phyloP scores from a whole-genome alignment of 1,140 invertebrate genomes.

The Scaptomyza graminum region DNA sequence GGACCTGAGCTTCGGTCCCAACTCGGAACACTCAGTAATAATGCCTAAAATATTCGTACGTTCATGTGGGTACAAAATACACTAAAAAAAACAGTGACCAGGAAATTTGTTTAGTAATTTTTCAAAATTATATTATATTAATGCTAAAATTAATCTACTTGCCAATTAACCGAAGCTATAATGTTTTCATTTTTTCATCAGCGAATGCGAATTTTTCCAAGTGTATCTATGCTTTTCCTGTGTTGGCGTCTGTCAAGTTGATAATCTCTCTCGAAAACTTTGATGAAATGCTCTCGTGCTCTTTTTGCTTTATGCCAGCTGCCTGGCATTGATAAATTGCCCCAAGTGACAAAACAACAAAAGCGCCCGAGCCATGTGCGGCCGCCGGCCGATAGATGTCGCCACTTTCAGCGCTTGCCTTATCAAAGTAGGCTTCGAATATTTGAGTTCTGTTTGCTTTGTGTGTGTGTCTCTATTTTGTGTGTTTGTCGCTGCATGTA shows the following conservation, averaged over 20 bases:
- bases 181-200: no score
- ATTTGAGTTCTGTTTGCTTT: slow-evolving; percentile 22
- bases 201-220: background rate
- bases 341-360: slow-evolving; percentile 78
- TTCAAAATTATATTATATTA: no score
- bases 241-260: slow-evolving; percentile 57
- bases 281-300: slow-evolving; percentile 71
- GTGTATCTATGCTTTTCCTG: slow-evolving; percentile 1
- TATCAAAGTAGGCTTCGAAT: slow-evolving; percentile 57
- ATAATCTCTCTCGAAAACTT: slow-evolving; percentile 79
- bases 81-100: background rate
- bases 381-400: slow-evolving; percentile 42
- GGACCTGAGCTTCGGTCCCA: slow-evolving; percentile 9
- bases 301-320: background rate
- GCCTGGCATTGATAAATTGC: slow-evolving; percentile 80
- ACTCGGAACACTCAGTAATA: background rate
- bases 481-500: slow-evolving; percentile 53
- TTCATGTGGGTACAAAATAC: background rate
- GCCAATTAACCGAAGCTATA: no score
- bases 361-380: slow-evolving; percentile 35
- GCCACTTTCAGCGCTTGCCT: slow-evolving; percentile 33
- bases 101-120: no score
- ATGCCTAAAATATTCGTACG: slow-evolving; percentile 19
- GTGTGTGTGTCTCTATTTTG: slow-evolving; percentile 20
- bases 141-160: no score